These are phyloP conservation scores for Temnothorax ravouxi DNA, from an alignment of 2,888 invertebrate species.

Conservation along the genomic window DNA sequence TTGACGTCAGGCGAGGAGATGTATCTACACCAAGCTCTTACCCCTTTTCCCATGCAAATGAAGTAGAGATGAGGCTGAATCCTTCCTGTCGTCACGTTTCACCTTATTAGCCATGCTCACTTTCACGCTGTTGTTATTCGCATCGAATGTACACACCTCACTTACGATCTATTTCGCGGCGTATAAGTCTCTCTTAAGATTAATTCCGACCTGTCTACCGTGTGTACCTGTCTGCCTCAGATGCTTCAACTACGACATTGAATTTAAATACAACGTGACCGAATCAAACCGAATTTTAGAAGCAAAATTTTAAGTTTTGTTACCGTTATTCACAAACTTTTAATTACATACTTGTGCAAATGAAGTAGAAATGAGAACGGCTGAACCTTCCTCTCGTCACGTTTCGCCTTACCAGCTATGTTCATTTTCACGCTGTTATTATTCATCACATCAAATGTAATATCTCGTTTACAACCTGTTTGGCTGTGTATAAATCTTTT, in stretches of 20 bases:
- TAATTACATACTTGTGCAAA: conserved; percentile 59
- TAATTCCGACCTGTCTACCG: conserved; percentile 36
- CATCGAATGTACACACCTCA: conserved; percentile 38
- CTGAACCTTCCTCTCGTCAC: conserved; percentile 26
- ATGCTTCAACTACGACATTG: too few relatives aligned
- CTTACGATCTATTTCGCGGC: conserved; percentile 14
- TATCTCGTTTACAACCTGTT: conserved; percentile 20
- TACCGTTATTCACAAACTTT: too few relatives aligned
- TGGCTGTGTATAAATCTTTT: neutral
- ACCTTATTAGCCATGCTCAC: conserved; percentile 40
- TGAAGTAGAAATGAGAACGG: conserved; percentile 69
- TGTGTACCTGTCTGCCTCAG: neutral
- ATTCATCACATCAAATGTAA: conserved; percentile 53
- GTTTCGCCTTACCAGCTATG: conserved; percentile 31
- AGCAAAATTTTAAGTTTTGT: too few relatives aligned
- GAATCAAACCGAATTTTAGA: too few relatives aligned
- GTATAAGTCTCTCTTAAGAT: conserved; percentile 44
- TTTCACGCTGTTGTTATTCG: conserved; percentile 58
- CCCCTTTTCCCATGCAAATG: conserved; percentile 79
- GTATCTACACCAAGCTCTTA: conserved; percentile 69
- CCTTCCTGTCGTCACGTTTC: conserved; percentile 22
- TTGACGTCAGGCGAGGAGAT: conserved; percentile 71
- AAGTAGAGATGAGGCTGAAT: conserved; percentile 64
- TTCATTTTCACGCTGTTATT: conserved; percentile 57
- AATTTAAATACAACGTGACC: too few relatives aligned